Base-by-base conservation (phyloP, 1,140 invertebrate genomes). In the Anastrepha ludens region DNA sequence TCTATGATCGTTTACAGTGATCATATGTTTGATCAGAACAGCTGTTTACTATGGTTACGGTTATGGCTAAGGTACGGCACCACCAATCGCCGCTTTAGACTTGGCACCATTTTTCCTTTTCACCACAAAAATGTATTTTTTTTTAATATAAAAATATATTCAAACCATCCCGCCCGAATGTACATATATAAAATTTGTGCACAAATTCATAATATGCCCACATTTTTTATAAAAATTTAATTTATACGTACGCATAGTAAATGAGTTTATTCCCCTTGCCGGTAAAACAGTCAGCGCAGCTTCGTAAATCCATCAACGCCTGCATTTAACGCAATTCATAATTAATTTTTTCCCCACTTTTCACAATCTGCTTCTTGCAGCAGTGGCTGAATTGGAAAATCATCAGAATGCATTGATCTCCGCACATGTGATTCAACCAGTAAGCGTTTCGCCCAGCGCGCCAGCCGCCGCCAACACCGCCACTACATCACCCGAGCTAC, bases 401-500 rank as follows among this genome's bases (percentile, higher is more conserved):
- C 91, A 91, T 59, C 90, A 90, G 44, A 89, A 88, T 39, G 58
- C 86, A 44, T 59, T 88, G 67, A 74, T 88, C 59, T 65, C 86
- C 41, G 39, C 65, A 65, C 88, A 87, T 86, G 65, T 67, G 47
- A 88, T 67, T 55, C 86, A 88, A 13, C 62, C 85, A 59, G 88
- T 55, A 67, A 88, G 8, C 65, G 85, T 60, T 50, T 59, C 86
- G 50, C 67, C 87, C 47, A 59, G 87, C n/a, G 88, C 13, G 78
- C 47, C 89, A 88, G n/a, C 74, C 39, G 17, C 89, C 89, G 29
- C 90, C 91, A 59, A 87, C 11, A 90, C 89, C 88, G 90, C 91
- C 55, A 91, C 90, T 44, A 92, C 91, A 60, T 92, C 91, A 1
- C 91, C 91, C 2, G 91, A 92, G 17, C 50, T 92, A 17, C 47